Evolutionary conservation across 1,140 invertebrate genomes (phyloP), one percentile per base, ranked within the genome.

Genomic region (Nixonia krombeini): DNA sequence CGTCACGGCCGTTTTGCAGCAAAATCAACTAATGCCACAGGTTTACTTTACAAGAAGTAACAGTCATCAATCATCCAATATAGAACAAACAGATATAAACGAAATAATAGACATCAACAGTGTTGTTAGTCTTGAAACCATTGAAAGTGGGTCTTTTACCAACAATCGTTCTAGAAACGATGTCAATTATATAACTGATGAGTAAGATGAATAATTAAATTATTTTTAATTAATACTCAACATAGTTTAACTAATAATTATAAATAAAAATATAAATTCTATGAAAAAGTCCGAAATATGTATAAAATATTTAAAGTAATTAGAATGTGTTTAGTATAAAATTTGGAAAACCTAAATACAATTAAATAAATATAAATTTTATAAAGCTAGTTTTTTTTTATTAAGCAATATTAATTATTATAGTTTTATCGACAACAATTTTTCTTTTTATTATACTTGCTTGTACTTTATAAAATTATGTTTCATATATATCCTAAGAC

Each of bases 51-150:
- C 84, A 0, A 80, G 79, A 33, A 84, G 81, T 53, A 83, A 82
- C 23, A 81, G 79, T 23, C 77, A 83, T 15, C 72, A 75, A 10
- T 82, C 85, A 2, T 73, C 80, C 0, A 73, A 82, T 1, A 72
- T 51, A 53, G 74, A 56, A 4, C 77, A 81, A 26, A 70, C 67
- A 0, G 77, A 81, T 35, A 70, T 85, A 6, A 84, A 79, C 40
- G 79, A 82, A 51, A 81, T 82, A 64, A 85, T 78, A 8, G 83
- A 86, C 42, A 53, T 84, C 7, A 86, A 87, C 23, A 90, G 89
- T 65, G 81, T 89, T 4, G 84, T 85, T 1, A 90, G 89, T 69
- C 75, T 90, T n/a, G 87, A 89, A 26, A 90, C 89, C 0, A 75
- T 88, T 9, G 89, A 90, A 44, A 88, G 79, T 57, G 81, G 81